A percentile compares a stretch with the other conserved stretches of the same genome.
phyloP scores from a whole-genome alignment of 2,888 invertebrate genomes.

The Ptychoptera albimana region DNA sequence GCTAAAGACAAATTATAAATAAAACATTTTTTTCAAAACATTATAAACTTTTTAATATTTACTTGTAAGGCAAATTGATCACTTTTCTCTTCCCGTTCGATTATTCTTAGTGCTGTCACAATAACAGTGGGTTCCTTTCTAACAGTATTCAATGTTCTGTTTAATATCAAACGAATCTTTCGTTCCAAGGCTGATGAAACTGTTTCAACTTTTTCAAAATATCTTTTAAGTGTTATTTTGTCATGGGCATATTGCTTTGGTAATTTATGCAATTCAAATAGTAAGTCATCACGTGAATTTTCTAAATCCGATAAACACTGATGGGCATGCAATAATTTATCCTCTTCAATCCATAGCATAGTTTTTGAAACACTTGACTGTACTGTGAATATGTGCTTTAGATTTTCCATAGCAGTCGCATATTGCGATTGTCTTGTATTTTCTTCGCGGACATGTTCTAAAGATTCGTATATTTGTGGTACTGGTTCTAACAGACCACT shows the following conservation, averaged over 20 bases:
- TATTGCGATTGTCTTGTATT: conserved; percentile 92
- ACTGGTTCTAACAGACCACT: conserved; percentile 58
- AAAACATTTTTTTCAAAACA: neutral
- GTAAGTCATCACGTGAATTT: conserved; percentile 86
- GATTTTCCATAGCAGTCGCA: conserved; percentile 93
- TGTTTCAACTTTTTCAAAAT: conserved; percentile 89
- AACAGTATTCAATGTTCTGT: conserved; percentile 83
- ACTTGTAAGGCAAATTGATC: conserved; percentile 72
- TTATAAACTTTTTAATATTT: conserved; percentile 4
- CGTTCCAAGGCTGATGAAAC: conserved; percentile 79
- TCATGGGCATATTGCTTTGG: conserved; percentile 83
- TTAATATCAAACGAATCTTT: conserved; percentile 77
- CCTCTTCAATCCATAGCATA: conserved; percentile 84
- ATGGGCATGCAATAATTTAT: conserved; percentile 87
- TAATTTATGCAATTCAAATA: conserved; percentile 86
- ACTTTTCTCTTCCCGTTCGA: conserved; percentile 91
- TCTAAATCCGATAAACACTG: conserved; percentile 87
- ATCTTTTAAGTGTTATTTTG: conserved; percentile 83
- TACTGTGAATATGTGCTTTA: conserved; percentile 95
- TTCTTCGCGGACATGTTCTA: conserved; percentile 79
- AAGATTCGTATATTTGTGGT: conserved; percentile 59
- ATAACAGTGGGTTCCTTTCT: conserved; percentile 88
- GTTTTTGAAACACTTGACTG: conserved; percentile 93
- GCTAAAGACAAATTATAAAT: conserved; percentile 25
- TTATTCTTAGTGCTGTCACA: conserved; percentile 88